A percentile compares a stretch with the other conserved stretches of the same genome.
These are phyloP conservation scores for Xestia rhomboidea DNA, from an alignment of 2,888 invertebrate species.

Conservation along the genomic window DNA sequence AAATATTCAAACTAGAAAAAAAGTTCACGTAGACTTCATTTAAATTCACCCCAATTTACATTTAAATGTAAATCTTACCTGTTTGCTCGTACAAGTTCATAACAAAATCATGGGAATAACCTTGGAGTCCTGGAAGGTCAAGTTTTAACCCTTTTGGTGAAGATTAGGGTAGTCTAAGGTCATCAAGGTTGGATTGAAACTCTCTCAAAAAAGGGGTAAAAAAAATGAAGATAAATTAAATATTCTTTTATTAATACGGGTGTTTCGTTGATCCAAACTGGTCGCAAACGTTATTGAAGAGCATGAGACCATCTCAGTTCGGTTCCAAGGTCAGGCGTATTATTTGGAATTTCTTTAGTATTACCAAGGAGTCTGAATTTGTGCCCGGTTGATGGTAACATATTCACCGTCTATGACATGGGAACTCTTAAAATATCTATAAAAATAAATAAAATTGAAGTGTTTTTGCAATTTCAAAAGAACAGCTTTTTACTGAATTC, in stretches of 20 bases:
- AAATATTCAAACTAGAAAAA: constrained; percentile 27
- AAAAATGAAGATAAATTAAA: constrained; percentile 9
- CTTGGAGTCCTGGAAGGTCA: constrained; percentile 58
- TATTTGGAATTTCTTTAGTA: neutral
- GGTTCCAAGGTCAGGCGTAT: neutral
- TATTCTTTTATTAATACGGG: constrained; percentile 13
- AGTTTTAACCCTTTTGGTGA: constrained; percentile 29
- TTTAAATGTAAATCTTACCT: constrained; percentile 59
- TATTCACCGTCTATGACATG: neutral
- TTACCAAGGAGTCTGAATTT: neutral
- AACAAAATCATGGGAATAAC: constrained; percentile 63
- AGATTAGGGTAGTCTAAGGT: constrained; percentile 47
- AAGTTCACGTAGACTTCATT: constrained; percentile 53
- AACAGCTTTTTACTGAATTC: neutral
- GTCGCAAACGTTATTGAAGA: neutral
- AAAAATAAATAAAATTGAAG: no score
- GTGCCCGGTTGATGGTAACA: neutral
- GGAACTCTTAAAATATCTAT: no score
- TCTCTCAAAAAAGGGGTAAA: constrained; percentile 43
- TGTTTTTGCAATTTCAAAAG: no score
- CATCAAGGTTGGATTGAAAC: constrained; percentile 33
- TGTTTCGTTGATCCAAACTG: neutral
- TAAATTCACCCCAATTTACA: constrained; percentile 62
- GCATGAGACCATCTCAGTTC: neutral
- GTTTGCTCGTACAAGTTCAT: constrained; percentile 58